A percentile compares a stretch with the other conserved stretches of the same genome.
These are phyloP conservation scores for Microtus pennsylvanicus DNA, from an alignment of 2,113 vertebrate species.

Conservation along the genomic window DNA sequence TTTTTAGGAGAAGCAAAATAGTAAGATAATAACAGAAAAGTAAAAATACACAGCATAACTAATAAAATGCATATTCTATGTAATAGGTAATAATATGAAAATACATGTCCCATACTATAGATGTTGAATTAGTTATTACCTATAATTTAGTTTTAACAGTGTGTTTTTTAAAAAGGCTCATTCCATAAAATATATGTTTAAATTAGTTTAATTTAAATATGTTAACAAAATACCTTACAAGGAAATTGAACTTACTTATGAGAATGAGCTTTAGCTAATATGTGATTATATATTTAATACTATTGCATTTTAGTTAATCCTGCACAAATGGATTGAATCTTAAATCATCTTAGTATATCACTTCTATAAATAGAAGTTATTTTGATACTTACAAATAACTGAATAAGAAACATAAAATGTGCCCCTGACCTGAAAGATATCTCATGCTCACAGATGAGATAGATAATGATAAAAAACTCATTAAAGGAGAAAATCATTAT, in stretches of 20 bases:
- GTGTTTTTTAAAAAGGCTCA: background rate
- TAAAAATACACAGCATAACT: background rate
- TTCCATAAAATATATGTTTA: constrained; percentile 4
- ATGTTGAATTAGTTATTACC: background rate
- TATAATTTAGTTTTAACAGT: constrained; percentile 21
- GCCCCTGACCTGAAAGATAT: background rate
- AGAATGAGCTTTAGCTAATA: background rate
- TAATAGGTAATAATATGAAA: background rate
- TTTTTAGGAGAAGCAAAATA: background rate
- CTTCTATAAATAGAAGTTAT: background rate
- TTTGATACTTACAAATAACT: background rate
- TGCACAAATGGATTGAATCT: background rate
- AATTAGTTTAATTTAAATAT: constrained; percentile 36
- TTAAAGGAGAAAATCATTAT: background rate
- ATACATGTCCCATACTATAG: background rate
- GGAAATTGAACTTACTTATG: background rate
- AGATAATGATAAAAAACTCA: background rate
- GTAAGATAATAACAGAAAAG: background rate
- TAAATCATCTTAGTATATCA: background rate
- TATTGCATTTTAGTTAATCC: background rate
- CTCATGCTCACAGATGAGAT: background rate
- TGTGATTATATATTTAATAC: background rate
- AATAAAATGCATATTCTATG: constrained; percentile 2
- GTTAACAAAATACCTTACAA: background rate
- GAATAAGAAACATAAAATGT: background rate